A percentile compares a stretch with the other conserved stretches of the same genome.
Conservation (phyloP, 35 echinoderm and acorn worm genomes). For the Lytechinus variegatus region DNA sequence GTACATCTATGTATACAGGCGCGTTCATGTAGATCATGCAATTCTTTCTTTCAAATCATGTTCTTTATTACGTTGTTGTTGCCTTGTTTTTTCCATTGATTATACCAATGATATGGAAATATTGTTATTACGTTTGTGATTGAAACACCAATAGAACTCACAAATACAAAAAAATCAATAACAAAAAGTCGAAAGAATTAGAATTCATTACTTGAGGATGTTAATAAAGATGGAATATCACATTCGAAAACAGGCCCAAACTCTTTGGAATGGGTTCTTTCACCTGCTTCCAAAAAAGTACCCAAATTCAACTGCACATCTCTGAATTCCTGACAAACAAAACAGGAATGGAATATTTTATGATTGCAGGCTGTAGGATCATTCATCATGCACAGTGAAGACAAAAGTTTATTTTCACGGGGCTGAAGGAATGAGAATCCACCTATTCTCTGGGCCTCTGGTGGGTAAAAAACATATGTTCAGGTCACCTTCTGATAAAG, state of each 20-base stretch:
- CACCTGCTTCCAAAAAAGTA: not conserved
- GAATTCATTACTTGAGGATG: too few relatives aligned
- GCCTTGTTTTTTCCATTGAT: too few relatives aligned
- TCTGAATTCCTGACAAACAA: not conserved
- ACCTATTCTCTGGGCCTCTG: not conserved
- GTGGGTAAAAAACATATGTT: conserved; percentile 16
- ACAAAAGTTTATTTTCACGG: not conserved
- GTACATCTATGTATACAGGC: not conserved
- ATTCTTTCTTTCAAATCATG: not conserved
- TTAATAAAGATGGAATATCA: not conserved
- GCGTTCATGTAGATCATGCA: not conserved
- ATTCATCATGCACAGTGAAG: not conserved
- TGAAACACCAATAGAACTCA: too few relatives aligned
- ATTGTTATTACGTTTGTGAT: too few relatives aligned
- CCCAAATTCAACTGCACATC: not conserved
- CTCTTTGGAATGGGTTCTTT: not conserved
- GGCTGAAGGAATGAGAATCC: not conserved
- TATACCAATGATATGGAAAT: too few relatives aligned
- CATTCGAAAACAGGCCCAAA: not conserved
- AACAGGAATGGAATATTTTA: not conserved
- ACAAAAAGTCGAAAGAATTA: too few relatives aligned
- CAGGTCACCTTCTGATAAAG: not conserved
- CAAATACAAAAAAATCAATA: too few relatives aligned
- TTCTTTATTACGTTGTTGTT: not conserved
- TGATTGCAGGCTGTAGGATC: not conserved